Base-by-base conservation (phyloP, 2,113 vertebrate species). In the Proteles cristata region DNA sequence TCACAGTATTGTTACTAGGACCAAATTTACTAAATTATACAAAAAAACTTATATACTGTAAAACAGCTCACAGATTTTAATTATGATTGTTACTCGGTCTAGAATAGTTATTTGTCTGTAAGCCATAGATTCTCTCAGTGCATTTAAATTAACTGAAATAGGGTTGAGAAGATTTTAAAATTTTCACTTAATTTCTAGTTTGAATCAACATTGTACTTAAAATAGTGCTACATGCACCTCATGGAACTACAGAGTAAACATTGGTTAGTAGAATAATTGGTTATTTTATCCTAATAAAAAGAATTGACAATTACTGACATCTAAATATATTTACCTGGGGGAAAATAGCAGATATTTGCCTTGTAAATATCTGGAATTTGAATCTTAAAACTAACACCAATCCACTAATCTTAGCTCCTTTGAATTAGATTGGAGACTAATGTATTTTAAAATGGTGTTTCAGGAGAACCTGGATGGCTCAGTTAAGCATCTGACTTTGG, bases 221-320 rank as follows among this genome's bases (percentile, higher is more conserved):
- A 77, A 82, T 61, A 74, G 31, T 81, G 19, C 25, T 76, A 31
- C 0, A 58, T 1, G 3, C 16, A 71, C 39, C 74, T 48, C 19
- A 33, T 23, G 73, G 81, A 92, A 94, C 9, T 58, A 87, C 43
- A 43, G 53, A 79, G 33, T 35, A 88, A 85, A 93, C 19, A 61
- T 12, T 80, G 83, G 7, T 83, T 77, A 90, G 28, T 73, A 86
- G 89, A 81, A 12, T 90, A 53, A 88, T 35, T 65, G 21, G 2
- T 66, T 66, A 74, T 93, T 90, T 76, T 85, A 77, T 61, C 16
- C 14, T 84, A 84, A 86, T 90, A 69, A 95, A 93, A 77, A 50
- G 4, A 73, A 77, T 63, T 82, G 33, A 39, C 4, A 80, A 39
- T 66, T 43, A 69, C 9, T 76, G 43, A 35, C 14, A 68, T 76